phyloP scores from a whole-genome alignment of 2,888 invertebrate species.

The Malachius bipustulatus region DNA sequence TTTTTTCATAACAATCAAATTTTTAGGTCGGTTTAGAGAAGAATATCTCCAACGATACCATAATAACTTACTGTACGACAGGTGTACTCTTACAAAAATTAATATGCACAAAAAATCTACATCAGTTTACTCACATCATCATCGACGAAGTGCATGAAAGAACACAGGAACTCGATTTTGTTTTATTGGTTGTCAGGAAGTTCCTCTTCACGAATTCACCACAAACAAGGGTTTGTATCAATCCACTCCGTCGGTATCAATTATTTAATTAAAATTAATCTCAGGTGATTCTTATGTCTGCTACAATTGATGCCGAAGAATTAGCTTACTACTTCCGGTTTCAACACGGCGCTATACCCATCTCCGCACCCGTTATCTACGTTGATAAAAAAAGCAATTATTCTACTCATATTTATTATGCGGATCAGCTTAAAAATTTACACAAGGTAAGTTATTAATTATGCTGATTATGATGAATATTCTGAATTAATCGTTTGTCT shows the following conservation, averaged over 20 bases:
- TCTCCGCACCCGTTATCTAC: conserved; percentile 46
- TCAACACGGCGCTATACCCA: conserved; percentile 30
- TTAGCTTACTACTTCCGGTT: conserved; percentile 56
- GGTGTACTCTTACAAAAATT: conserved; percentile 74
- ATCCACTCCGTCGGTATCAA: background rate
- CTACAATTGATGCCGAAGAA: conserved; percentile 67
- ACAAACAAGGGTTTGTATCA: conserved; percentile 43
- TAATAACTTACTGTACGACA: conserved; percentile 78
- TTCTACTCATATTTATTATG: conserved; percentile 50
- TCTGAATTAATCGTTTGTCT: conserved; percentile 21
- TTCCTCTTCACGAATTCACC: conserved; percentile 56
- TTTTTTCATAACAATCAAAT: too few species aligned
- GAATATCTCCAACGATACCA: conserved; percentile 50
- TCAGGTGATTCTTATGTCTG: conserved; percentile 81
- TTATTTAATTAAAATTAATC: conserved; percentile 17
- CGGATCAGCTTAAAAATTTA: conserved; percentile 37
- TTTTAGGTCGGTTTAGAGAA: conserved; percentile 58
- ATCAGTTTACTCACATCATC: conserved; percentile 76
- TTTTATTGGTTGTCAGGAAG: conserved; percentile 69
- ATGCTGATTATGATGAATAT: conserved; percentile 4
- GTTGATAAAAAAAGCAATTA: conserved; percentile 42
- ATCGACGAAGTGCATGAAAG: conserved; percentile 92
- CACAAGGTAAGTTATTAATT: conserved; percentile 30
- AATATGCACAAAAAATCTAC: conserved; percentile 56
- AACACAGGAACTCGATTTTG: conserved; percentile 84